Evolutionary conservation across 92 coral and sea anemone species (phyloP), one percentile per base, ranked within the genome.

Genomic region (Plumapathes pennacea): DNA sequence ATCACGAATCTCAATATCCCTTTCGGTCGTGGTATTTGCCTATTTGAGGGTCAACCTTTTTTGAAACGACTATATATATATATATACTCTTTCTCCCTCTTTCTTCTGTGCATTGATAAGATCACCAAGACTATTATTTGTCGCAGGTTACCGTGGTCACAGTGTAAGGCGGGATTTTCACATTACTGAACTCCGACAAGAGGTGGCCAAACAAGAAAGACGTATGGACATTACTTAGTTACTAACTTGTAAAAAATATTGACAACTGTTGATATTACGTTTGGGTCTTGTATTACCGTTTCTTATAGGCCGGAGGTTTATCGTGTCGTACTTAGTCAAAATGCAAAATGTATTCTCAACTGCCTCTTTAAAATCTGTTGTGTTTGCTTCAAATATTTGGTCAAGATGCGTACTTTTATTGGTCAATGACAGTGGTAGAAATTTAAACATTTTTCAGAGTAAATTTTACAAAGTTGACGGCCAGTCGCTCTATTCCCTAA

Each of bases 111-210:
- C 38, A 49, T 30, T 49, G 3, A 17, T 17, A 15, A 25, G 5
- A 28, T 7, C 25, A 3, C 3, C 13, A 18, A 9, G 4, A 27
- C 18, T 34, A 4, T 53, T 7, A 33, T 39, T 61, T 70, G 2
- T 51, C 38, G 20, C 57, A 86, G 95, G 70, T 7, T 67, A 64
- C 31, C 95, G 95, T 11, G 95, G 89, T 0, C 49, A 71, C 70
- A 68, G 51, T 0, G 78, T 62, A 34, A 70, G 85, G 51, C 61
- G 60, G 42, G 47, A 56, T 17, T 42, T 76, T 18, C 55, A 42
- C 20, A 45, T 57, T 23, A 46, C 44, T 19, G 32, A 29, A 25
- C 57, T 38, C 7, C 22, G 32, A 23, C 55, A 33, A n/a, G 33
- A 43, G 24, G 27, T 41, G 30, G 34, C 14, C 30, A 32, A 49